These are phyloP conservation scores for Teleopsis dalmanni DNA, from an alignment of 1,140 invertebrate genomes.

Conservation along the genomic window DNA sequence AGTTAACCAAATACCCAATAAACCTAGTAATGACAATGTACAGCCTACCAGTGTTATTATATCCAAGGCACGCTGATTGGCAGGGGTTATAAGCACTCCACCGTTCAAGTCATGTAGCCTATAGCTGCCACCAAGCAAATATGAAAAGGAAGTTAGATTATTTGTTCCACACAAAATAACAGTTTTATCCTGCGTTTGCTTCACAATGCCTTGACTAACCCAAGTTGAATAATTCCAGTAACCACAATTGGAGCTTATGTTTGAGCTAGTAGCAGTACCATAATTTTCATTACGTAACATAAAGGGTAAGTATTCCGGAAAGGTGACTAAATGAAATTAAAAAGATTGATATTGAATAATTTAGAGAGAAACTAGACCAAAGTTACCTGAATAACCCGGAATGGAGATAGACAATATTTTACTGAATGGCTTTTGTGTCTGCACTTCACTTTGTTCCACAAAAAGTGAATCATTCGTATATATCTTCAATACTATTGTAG, in stretches of 20 bases:
- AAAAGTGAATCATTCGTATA: constrained; percentile 33
- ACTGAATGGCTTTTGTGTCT: constrained; percentile 15
- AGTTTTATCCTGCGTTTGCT: background rate
- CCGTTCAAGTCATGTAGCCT: constrained; percentile 30
- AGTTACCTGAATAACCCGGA: constrained; percentile 28
- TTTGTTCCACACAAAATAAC: constrained; percentile 46
- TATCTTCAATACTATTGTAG: constrained; percentile 26
- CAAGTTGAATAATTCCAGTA: constrained; percentile 39
- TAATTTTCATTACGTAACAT: constrained; percentile 18
- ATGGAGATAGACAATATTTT: constrained; percentile 33
- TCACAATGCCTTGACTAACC: constrained; percentile 26
- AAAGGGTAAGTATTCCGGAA: constrained; percentile 22
- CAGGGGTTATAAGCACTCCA: constrained; percentile 31
- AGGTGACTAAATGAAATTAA: constrained; percentile 10
- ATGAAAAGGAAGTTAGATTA: constrained; percentile 57
- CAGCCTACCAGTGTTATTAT: constrained; percentile 54
- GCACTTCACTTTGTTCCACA: constrained; percentile 19
- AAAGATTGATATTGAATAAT: background rate
- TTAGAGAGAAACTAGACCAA: too few species aligned
- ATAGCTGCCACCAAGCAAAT: constrained; percentile 46
- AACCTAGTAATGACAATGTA: constrained; percentile 50
- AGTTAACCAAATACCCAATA: constrained; percentile 52
- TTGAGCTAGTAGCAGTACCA: background rate
- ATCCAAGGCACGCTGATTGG: constrained; percentile 48
- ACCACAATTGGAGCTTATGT: constrained; percentile 21